Base-by-base conservation (phyloP, 2,888 invertebrate genomes). In the Ennomos erosarius region DNA sequence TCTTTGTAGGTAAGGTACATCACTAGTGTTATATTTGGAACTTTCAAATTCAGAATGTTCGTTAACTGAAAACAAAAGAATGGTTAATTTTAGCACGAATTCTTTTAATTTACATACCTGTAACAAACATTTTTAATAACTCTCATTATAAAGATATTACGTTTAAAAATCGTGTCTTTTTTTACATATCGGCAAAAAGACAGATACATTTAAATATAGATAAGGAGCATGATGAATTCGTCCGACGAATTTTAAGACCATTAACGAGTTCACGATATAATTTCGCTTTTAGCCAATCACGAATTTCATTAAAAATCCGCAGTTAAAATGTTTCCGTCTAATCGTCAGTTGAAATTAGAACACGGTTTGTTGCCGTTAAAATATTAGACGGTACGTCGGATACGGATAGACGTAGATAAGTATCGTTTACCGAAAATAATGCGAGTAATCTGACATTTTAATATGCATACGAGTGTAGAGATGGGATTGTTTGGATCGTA, bases 351-450 rank as follows among this genome's bases (percentile, higher is more conserved):
- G 82, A 87, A 85, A 87, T 88, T 85, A 85, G 78, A 73, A 64
- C 47, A 73, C 70, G 74, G 65, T 67, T 80, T 79, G 78, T 78
- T 78, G 76, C 77, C 78, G 81, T 84, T 82, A 81, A 81, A 86
- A 85, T 86, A 88, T 88, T 87, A 86, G 79, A 81, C 85, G 88
- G 81, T 76, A 85, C 85, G 85, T 84, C 80, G 81, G 77, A 68
- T 81, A 71, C 72, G 74, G 84, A 85, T 81, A 77, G 84, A 82
- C 82, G 81, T 82, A 88, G 89, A 88, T 89, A 78, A 80, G 81
- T 88, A 89, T 89, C 89, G 81, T 86, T 87, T 87, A 86, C 86
- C 84, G 85, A 89, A 88, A 88, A 88, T 88, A 89, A 89, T 89
- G 84, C 84, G 75, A 70, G 78, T 87, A 86, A 88, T 87, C 86